A percentile compares a stretch with the other conserved stretches of the same genome.
Conservation (phyloP, 2,797 vertebrate genomes). For the Pampus argenteus region DNA sequence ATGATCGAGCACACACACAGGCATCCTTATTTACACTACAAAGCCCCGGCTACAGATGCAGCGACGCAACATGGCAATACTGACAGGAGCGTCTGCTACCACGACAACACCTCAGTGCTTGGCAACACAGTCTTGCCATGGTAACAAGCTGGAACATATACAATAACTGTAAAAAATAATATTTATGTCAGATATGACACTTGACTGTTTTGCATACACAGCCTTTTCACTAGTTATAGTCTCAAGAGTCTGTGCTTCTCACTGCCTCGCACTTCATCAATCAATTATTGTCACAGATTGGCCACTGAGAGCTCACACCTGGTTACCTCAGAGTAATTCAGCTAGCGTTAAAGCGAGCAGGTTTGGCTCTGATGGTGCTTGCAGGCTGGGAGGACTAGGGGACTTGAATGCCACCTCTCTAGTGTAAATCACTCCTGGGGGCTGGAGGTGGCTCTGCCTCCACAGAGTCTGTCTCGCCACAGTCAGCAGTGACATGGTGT, state of each 20-base stretch:
- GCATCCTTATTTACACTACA: constrained; percentile 78
- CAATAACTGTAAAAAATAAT: constrained; percentile 56
- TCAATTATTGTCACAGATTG: constrained; percentile 66
- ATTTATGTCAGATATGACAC: constrained; percentile 54
- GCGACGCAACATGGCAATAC: constrained; percentile 64
- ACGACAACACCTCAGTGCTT: constrained; percentile 67
- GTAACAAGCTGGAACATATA: constrained; percentile 71
- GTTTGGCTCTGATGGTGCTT: constrained; percentile 28
- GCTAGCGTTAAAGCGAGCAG: constrained; percentile 28
- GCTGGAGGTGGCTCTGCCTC: constrained; percentile 26
- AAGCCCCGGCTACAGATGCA: constrained; percentile 65
- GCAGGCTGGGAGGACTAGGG: constrained; percentile 18
- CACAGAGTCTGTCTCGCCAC: constrained; percentile 28
- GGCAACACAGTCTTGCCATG: constrained; percentile 69
- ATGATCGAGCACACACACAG: constrained; percentile 47
- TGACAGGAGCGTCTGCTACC: constrained; percentile 71
- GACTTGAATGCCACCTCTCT: constrained; percentile 36
- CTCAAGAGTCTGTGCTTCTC: constrained; percentile 28
- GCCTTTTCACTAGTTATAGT: constrained; percentile 22
- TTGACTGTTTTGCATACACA: constrained; percentile 23
- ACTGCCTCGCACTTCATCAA: constrained; percentile 58
- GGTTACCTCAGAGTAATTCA: constrained; percentile 58
- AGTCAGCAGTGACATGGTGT: constrained; percentile 16
- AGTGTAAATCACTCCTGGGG: constrained; percentile 30
- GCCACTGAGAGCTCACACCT: constrained; percentile 57